Conservation (phyloP, 2,113 vertebrate species). For the Cyphomyrus plagiostoma region DNA sequence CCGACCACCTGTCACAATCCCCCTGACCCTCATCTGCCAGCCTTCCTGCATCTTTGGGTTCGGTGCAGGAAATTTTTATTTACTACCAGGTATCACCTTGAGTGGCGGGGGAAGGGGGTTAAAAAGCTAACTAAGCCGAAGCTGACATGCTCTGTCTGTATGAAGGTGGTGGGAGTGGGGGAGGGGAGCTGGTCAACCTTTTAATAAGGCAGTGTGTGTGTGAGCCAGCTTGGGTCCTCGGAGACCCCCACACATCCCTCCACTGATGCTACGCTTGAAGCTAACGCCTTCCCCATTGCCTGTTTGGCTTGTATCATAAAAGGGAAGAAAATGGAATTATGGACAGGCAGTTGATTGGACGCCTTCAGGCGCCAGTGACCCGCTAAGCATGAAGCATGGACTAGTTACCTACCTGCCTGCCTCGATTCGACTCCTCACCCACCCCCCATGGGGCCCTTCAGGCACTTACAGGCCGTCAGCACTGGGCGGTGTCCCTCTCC, state of each 20-base stretch:
- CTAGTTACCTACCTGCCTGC: background rate
- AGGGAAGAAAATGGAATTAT: background rate
- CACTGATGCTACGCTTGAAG: background rate
- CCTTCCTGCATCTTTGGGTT: background rate
- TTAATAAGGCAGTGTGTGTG: background rate
- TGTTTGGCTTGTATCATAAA: background rate
- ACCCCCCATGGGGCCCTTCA: background rate
- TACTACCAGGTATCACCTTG: background rate
- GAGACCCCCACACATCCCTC: background rate
- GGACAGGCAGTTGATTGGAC: background rate
- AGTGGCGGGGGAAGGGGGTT: background rate
- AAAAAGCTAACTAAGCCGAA: background rate
- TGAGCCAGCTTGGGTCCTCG: background rate
- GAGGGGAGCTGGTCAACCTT: background rate
- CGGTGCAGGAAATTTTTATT: background rate
- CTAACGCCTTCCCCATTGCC: background rate
- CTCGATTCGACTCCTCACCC: background rate
- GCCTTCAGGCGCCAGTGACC: background rate
- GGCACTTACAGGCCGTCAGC: background rate
- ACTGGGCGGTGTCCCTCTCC: background rate
- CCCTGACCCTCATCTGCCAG: background rate
- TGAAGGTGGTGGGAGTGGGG: background rate
- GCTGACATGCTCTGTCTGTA: background rate
- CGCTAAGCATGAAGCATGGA: background rate
- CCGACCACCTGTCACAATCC: background rate